phyloP scores from a whole-genome alignment of 2,797 vertebrate genomes.

The Urosaurus nigricauda region DNA sequence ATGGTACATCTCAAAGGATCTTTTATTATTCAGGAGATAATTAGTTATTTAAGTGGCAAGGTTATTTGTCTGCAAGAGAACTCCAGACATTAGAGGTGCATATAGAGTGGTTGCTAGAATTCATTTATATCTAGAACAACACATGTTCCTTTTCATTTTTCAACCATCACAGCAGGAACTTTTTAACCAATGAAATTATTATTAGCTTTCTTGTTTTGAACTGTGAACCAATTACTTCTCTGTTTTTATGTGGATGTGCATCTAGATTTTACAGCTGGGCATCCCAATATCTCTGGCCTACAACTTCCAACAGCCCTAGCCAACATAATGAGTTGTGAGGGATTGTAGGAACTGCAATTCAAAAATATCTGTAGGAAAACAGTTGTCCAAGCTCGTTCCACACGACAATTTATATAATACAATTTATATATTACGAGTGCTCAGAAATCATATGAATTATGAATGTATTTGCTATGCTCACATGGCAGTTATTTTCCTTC shows the following conservation, averaged over 20 bases:
- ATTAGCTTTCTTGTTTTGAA: not conserved
- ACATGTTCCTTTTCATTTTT: not conserved
- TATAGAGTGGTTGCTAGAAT: conserved; percentile 2
- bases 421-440: too few species aligned
- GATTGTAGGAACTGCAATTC: too few species aligned
- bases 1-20: not conserved
- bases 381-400: too few species aligned
- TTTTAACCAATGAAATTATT: conserved; percentile 2
- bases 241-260: not conserved
- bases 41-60: conserved; percentile 10
- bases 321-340: too few species aligned
- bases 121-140: not conserved
- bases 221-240: not conserved
- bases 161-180: not conserved
- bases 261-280: not conserved
- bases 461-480: too few species aligned
- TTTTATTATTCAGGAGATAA: conserved; percentile 22
- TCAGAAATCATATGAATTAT: not conserved
- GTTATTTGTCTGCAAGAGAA: conserved; percentile 25
- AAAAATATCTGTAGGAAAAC: too few species aligned
- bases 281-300: too few species aligned
- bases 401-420: not conserved
- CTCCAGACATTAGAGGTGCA: not conserved
- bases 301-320: too few species aligned
- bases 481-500: not conserved